A percentile compares a stretch with the other conserved stretches of the same genome.
These are phyloP conservation scores for Nomada flava DNA, from an alignment of 2,888 invertebrate genomes.

Conservation along the genomic window DNA sequence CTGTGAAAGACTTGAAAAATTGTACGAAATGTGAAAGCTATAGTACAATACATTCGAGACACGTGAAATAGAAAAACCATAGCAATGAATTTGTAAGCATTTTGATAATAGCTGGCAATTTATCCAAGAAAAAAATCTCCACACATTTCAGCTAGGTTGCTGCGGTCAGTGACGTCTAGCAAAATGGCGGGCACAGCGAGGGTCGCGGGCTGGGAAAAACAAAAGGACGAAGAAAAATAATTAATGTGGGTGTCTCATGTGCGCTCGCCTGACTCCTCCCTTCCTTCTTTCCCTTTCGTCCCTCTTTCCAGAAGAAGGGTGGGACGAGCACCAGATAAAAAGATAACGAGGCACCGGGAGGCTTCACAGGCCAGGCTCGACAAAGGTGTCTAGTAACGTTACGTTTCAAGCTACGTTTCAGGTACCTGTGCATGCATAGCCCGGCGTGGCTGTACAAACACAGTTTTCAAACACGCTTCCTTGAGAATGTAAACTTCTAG, in stretches of 20 bases:
- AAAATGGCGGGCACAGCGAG: slow-evolving; percentile 63
- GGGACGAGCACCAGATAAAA: slow-evolving; percentile 72
- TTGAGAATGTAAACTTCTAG: slow-evolving; percentile 52
- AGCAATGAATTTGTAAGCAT: not conserved
- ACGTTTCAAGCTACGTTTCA: slow-evolving; percentile 60
- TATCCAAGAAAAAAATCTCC: slow-evolving; percentile 4
- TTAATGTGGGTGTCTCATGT: slow-evolving; percentile 81
- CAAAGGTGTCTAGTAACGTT: slow-evolving; percentile 70
- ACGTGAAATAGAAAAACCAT: not conserved
- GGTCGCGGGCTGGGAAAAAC: slow-evolving; percentile 62
- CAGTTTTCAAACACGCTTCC: slow-evolving; percentile 52
- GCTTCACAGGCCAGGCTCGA: slow-evolving; percentile 70
- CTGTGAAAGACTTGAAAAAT: not conserved
- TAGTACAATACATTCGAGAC: not conserved
- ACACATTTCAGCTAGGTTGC: slow-evolving; percentile 23
- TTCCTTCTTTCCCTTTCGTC: slow-evolving; percentile 53
- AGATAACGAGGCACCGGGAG: slow-evolving; percentile 78
- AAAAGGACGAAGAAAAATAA: slow-evolving; percentile 80
- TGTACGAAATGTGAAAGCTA: not conserved
- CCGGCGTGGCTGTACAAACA: slow-evolving; percentile 53
- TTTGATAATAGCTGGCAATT: not conserved
- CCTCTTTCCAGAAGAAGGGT: slow-evolving; percentile 53
- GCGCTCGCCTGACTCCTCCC: slow-evolving; percentile 66
- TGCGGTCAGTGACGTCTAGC: slow-evolving; percentile 55
- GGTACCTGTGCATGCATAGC: slow-evolving; percentile 53